Percentiles rank a stretch among this genome's conserved stretches.
Conservation (phyloP, 1,140 invertebrate species). For the Tetramorium parvispinum region DNA sequence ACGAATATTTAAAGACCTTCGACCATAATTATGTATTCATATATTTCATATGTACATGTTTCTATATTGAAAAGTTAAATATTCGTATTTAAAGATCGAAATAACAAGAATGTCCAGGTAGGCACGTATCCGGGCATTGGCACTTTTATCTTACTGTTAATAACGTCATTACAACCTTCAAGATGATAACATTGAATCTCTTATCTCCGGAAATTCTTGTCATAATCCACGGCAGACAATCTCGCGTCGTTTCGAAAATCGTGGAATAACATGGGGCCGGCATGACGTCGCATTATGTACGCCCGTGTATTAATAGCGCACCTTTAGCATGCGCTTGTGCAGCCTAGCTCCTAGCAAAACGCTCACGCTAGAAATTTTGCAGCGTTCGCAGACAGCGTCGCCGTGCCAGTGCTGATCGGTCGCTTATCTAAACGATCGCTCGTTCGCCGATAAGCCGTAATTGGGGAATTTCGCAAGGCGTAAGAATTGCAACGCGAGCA, state of each 20-base stretch:
- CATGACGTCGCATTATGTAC: neutral
- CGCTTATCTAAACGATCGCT: constrained; percentile 45
- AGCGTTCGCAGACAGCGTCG: constrained; percentile 17
- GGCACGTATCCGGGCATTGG: too few relatives aligned
- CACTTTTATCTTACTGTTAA: neutral
- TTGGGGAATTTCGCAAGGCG: neutral
- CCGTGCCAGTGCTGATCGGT: constrained; percentile 31
- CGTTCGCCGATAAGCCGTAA: constrained; percentile 52
- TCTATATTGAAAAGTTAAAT: too few relatives aligned
- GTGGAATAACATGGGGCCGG: too few relatives aligned
- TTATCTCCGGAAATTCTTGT: neutral
- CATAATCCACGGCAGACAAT: neutral
- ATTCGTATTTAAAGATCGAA: too few relatives aligned
- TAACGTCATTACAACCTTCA: neutral
- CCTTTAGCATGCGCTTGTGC: constrained; percentile 9
- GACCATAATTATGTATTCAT: too few relatives aligned
- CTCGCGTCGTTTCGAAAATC: neutral
- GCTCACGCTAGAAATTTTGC: constrained; percentile 25
- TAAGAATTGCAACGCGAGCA: constrained; percentile 49
- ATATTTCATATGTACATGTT: too few relatives aligned
- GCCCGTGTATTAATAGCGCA: constrained; percentile 48
- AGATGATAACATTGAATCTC: neutral
- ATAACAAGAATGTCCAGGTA: too few relatives aligned
- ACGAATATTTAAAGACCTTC: too few relatives aligned
- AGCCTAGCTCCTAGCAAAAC: neutral